Evolutionary conservation across 2,888 invertebrate species (phyloP).

Genomic region (Unio pictorum): DNA sequence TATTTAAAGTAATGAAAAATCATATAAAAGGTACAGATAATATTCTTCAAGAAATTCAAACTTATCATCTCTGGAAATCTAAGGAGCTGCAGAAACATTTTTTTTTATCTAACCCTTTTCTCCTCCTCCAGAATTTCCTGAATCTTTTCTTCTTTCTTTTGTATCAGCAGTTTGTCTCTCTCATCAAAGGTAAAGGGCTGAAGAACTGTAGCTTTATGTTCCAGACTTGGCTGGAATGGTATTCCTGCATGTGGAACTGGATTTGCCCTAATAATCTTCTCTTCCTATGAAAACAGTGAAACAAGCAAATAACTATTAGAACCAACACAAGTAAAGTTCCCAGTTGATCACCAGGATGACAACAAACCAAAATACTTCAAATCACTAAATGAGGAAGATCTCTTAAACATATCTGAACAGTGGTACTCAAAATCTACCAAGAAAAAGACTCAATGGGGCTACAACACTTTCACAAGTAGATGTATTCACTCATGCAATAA

Average conservation of each 20-base stretch:
- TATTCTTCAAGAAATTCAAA: neutral
- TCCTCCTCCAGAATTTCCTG: conserved; percentile 71
- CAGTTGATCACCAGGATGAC: no score
- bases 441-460: no score
- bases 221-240: conserved; percentile 58
- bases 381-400: no score
- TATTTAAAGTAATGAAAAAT: no score
- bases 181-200: conserved; percentile 82
- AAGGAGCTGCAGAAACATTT: neutral
- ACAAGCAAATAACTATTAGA: no score
- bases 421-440: no score
- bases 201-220: conserved; percentile 49
- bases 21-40: neutral
- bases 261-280: conserved; percentile 20
- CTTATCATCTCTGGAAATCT: neutral
- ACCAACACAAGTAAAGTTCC: no score
- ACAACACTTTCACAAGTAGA: no score
- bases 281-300: conserved; percentile 8
- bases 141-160: conserved; percentile 78
- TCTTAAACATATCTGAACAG: no score
- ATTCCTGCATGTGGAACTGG: conserved; percentile 57
- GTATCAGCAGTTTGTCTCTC: conserved; percentile 76
- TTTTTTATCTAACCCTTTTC: conserved; percentile 45
- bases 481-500: no score
- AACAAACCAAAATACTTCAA: no score